Evolutionary conservation across 2,888 invertebrate species (phyloP).

Genomic region (Stenolophus ochropezus): DNA sequence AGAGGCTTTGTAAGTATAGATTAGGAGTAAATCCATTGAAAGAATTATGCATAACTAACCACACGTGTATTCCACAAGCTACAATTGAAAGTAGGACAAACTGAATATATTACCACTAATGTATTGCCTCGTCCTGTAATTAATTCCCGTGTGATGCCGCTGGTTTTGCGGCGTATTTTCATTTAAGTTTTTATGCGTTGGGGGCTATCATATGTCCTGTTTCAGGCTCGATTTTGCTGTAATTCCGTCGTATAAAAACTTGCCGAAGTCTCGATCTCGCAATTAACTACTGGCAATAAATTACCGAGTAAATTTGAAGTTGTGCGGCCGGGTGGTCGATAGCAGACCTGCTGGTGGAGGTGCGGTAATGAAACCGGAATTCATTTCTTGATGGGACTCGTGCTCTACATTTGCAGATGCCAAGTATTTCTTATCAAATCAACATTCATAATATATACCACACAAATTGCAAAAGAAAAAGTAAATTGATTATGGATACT

Average conservation of each 20-base stretch:
- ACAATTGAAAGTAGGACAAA: too few species aligned
- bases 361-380: conserved; percentile 21
- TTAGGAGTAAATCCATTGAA: too few species aligned
- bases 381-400: neutral
- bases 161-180: conserved; percentile 3
- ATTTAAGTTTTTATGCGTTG: conserved; percentile 9
- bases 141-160: neutral
- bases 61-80: too few species aligned
- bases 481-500: too few species aligned
- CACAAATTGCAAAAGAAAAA: too few species aligned
- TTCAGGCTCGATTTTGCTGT: conserved; percentile 31
- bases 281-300: conserved; percentile 55
- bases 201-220: conserved; percentile 36
- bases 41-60: too few species aligned
- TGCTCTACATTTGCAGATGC: neutral
- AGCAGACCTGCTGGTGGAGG: neutral
- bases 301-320: conserved; percentile 54
- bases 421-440: too few species aligned
- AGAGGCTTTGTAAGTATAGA: too few species aligned
- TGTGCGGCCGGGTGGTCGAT: neutral
- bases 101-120: neutral
- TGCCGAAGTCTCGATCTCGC: conserved; percentile 49
- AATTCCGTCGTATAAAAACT: conserved; percentile 53
- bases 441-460: too few species aligned
- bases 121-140: neutral